Percentiles rank a stretch among this genome's conserved stretches.
Evolutionary conservation across 2,113 vertebrate genomes (phyloP).

Genomic region (Etheostoma cragini): DNA sequence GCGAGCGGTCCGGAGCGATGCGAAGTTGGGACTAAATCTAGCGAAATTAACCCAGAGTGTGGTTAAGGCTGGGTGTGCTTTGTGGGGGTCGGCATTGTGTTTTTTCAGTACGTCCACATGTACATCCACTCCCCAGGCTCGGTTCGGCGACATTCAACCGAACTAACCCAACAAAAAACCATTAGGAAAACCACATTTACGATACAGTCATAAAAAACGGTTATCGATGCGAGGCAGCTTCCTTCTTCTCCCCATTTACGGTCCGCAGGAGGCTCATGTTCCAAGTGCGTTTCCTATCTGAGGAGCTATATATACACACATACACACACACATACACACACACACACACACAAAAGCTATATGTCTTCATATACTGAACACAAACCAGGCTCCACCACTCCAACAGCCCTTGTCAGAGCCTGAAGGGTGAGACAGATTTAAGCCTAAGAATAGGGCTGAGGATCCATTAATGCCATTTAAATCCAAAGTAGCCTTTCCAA

Average conservation of each 20-base stretch:
- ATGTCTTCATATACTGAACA: constrained; percentile 50
- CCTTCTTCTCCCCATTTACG: constrained; percentile 33
- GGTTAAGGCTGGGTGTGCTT: constrained; percentile 49
- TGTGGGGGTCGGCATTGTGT: constrained; percentile 21
- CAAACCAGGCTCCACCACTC: constrained; percentile 54
- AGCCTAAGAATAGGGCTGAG: constrained; percentile 72
- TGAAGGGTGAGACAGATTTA: constrained; percentile 67
- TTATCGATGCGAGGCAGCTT: constrained; percentile 23
- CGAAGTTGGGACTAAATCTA: background rate
- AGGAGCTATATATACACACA: constrained; percentile 29
- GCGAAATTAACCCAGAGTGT: constrained; percentile 25
- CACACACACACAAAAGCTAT: background rate
- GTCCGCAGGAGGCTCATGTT: constrained; percentile 41
- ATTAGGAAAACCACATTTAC: background rate
- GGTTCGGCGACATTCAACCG: background rate
- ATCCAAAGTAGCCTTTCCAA: constrained; percentile 50
- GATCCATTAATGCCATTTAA: constrained; percentile 73
- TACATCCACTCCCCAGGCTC: background rate
- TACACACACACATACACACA: constrained; percentile 8
- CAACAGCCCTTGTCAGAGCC: constrained; percentile 52
- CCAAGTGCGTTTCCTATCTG: constrained; percentile 59
- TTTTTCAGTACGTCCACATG: background rate
- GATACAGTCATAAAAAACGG: constrained; percentile 8
- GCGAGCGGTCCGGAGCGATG: background rate
- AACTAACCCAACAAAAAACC: background rate